Evolutionary conservation across 2,113 vertebrate species (phyloP), one percentile per base, ranked within the genome.

Genomic region (Phylloscopus trochiloides): DNA sequence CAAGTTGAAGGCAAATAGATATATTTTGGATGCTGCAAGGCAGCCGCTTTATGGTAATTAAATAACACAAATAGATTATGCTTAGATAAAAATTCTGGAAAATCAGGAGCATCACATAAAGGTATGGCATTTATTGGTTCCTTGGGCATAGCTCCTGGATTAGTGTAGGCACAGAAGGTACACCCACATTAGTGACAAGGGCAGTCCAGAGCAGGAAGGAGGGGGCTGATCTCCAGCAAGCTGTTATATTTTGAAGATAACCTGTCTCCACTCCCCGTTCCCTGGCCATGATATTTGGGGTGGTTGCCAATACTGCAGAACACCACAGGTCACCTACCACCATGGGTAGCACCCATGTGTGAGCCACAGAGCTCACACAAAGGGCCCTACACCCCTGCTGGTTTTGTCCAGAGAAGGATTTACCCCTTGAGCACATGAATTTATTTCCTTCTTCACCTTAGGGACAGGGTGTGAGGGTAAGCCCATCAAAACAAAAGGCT

Each of bases 41-140:
- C 85, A 94, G 55, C 63, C 86, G 83, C 26, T 94, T 96, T 79
- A 42, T 92, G 47, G 22, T 67, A 90, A 94, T 86, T 90, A 80
- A 90, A 86, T 86, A 73, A 75, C 50, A 58, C 63, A 34, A 70
- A 18, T 45, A 52, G 86, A 51, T 86, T 77, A 59, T 38, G 40
- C 75, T 86, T 86, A 74, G 47, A 71, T 79, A 77, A 91, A 94
- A 95, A 36, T 54, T 85, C 74, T 79, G 66, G 66, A 76, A 80
- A 82, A 83, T 40, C 28, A 54, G 34, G 29, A 90, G 18, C 51
- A 68, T 80, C 66, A 18, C 31, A 57, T 65, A 24, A 38, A 55
- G 17, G n/a, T 28, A 31, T 52, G 36, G 48, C 45, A 85, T 87
- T 92, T 81, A 68, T 79, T 75, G 81, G 43, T 36, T 94, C 78